Evolutionary conservation across 2,113 vertebrate genomes (phyloP), one percentile per base, ranked within the genome.

Genomic region (Hippoglossus stenolepis): DNA sequence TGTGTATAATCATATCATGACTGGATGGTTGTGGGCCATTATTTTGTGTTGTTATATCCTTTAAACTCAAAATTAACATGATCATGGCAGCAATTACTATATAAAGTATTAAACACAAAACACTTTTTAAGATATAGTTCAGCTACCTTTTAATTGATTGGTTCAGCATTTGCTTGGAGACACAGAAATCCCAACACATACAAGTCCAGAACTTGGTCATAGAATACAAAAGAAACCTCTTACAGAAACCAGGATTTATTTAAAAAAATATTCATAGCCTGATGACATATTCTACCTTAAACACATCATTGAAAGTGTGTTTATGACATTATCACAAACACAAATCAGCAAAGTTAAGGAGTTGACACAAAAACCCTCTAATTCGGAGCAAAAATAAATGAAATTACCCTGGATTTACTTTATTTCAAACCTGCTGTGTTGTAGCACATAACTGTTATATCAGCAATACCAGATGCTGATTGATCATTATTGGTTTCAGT

Each of bases 231-330:
- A 56, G 1, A 73, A 61, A 60, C 57, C 38, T n/a, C 9, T 20
- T 54, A 3, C 8, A n/a, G 51, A 54, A 20, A 54, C 18, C 18
- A 59, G 9, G 8, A 74, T 85, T 85, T 83, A 83, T 85, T 21
- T 3, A 66, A 0, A 26, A 75, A 70, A 45, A 61, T 0, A 26
- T 69, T 23, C 57, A 71, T 11, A 72, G 3, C 15, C 38, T 28
- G 13, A 70, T 74, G 56, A 83, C 75, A 82, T 53, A 58, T 53
- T 24, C 21, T n/a, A 54, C 72, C 43, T 31, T 7, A 53, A 20
- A 53, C 26, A 0, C 13, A 49, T 26, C 43, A 64, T 67, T 47
- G 21, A 70, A 31, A 35, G 63, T 17, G 67, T 47, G 14, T 54
- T 18, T 58, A 6, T 45, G 11, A 66, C 17, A 59, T 53, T 59